phyloP scores from a whole-genome alignment of 1,140 invertebrate genomes.

The Lepidotrigona ventralis region DNA sequence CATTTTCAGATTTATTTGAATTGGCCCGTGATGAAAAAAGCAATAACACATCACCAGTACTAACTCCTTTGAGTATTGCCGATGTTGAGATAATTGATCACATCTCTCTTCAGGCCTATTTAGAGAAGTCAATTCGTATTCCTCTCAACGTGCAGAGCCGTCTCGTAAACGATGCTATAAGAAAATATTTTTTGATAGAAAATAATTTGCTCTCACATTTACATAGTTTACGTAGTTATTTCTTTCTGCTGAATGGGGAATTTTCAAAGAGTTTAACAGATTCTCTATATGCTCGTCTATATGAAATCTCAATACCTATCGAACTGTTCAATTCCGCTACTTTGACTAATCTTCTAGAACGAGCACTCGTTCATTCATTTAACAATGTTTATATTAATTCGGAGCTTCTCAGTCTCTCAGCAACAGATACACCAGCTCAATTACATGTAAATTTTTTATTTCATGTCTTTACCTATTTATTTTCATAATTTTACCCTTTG shows the following conservation, averaged over 20 bases:
- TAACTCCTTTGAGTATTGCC: constrained; percentile 63
- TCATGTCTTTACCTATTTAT: background rate
- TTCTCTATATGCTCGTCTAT: constrained; percentile 84
- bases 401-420: constrained; percentile 72
- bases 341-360: constrained; percentile 84
- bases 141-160: constrained; percentile 85
- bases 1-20: constrained; percentile 32
- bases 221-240: constrained; percentile 86
- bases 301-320: constrained; percentile 82
- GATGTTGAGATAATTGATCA: constrained; percentile 76
- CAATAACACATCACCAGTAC: background rate
- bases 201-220: constrained; percentile 85
- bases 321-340: constrained; percentile 85
- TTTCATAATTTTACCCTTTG: background rate
- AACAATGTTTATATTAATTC: constrained; percentile 73
- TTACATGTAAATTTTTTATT: constrained; percentile 64
- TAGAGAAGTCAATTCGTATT: constrained; percentile 85
- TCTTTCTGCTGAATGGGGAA: constrained; percentile 88
- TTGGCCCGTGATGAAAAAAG: background rate
- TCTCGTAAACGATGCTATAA: constrained; percentile 85
- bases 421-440: constrained; percentile 65
- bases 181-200: constrained; percentile 86
- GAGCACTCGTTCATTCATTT: constrained; percentile 80
- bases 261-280: constrained; percentile 86
- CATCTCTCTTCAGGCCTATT: constrained; percentile 82